phyloP scores from a whole-genome alignment of 2,888 invertebrate species.

The Tryphoninae sp. region DNA sequence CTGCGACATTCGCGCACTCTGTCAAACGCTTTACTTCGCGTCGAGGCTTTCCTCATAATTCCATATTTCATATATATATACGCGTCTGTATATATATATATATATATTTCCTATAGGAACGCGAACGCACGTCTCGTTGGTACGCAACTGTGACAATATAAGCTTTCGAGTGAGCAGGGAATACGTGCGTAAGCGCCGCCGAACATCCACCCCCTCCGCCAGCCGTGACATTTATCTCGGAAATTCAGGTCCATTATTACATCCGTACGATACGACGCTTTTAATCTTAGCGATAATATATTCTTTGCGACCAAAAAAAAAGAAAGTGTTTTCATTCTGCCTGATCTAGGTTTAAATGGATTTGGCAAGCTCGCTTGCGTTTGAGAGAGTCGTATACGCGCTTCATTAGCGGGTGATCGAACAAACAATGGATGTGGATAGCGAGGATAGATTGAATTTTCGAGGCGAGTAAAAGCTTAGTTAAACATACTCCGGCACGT shows the following conservation, averaged over 20 bases:
- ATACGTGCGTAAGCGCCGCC: neutral
- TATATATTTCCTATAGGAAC: conserved; percentile 10
- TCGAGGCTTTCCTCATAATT: conserved; percentile 15
- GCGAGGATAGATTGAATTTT: conserved; percentile 41
- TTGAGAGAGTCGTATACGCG: neutral
- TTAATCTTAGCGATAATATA: no score
- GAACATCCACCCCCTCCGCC: neutral
- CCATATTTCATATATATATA: neutral
- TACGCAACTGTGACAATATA: conserved; percentile 38
- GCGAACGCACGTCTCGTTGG: conserved; percentile 28
- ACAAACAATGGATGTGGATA: conserved; percentile 37
- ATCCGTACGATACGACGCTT: neutral
- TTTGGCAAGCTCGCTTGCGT: neutral
- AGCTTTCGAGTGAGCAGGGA: conserved; percentile 8
- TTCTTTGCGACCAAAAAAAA: no score
- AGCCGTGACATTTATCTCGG: conserved; percentile 20
- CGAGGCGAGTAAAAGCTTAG: conserved; percentile 42
- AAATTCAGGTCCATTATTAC: conserved; percentile 13
- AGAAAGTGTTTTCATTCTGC: neutral
- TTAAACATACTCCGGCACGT: conserved; percentile 48
- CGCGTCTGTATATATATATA: neutral
- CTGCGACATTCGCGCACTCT: conserved; percentile 41
- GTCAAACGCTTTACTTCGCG: conserved; percentile 47
- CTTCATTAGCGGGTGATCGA: conserved; percentile 34
- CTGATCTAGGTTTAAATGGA: neutral